Evolutionary conservation across 2,113 vertebrate species (phyloP), one percentile per base, ranked within the genome.

Genomic region (Galemys pyrenaicus): DNA sequence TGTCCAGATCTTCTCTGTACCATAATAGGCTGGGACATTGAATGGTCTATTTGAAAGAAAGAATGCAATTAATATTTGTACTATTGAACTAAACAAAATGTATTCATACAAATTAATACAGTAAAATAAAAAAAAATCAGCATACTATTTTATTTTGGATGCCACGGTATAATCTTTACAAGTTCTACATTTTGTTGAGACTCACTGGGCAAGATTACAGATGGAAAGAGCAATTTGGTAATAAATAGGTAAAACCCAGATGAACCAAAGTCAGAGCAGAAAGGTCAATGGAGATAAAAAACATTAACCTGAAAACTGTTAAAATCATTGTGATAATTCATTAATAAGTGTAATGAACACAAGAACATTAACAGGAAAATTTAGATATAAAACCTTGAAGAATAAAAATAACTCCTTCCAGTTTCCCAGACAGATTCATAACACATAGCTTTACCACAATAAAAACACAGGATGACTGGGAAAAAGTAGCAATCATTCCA

Each of bases 1-100:
- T 99, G 99, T 97, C 99, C 99, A 97, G 99, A 99, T 97, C 99
- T 99, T 98, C 99, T 99, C 98, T 99, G 99, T 97, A 99, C 99
- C 99, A 99, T 99, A 98, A 99, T 99, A 97, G 99, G 99, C 94
- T 99, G 99, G 96, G 99, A 99, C 98, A 99, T 98, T 97, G 99
- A 99, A 98, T 99, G 99, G 98, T 99, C 99, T 99, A 98, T 97
- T 98, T 90, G 95, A 95, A 98, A 96, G 37, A 97, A 96, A 67
- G 84, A 70, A 24, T 68, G 91, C 70, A 35, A 93, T 80, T 94
- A 94, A 1, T 2, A 64, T 15, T 44, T 91, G 56, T 62, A 79
- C 58, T 92, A 96, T 92, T 24, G 35, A 46, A 39, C 56, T 13
- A 89, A 90, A n/a, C 37, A 87, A 92, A 86, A 92, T 51, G 9